These are phyloP conservation scores for Limnephilus rhombicus DNA, from an alignment of 2,888 invertebrate species.

Conservation along the genomic window DNA sequence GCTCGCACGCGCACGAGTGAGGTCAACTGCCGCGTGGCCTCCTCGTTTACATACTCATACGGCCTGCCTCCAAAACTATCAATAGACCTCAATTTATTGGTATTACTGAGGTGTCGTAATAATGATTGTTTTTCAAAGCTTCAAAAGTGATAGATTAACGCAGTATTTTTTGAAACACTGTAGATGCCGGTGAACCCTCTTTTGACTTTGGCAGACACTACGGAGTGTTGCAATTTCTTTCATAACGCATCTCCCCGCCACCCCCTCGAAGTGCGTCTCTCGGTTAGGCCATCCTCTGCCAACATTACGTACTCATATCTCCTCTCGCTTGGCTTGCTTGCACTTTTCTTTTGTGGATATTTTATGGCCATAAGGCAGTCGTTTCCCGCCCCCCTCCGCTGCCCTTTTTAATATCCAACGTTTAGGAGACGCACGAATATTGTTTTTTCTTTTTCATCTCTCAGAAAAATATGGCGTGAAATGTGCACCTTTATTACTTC, in stretches of 20 bases:
- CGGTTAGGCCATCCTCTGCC: neutral
- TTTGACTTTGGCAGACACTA: neutral
- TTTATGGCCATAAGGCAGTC: constrained; percentile 28
- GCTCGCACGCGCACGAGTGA: no score
- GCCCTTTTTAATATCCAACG: constrained; percentile 33
- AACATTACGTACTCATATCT: neutral
- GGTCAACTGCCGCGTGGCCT: no score
- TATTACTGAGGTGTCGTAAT: no score
- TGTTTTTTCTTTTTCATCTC: constrained; percentile 6
- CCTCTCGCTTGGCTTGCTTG: constrained; percentile 22
- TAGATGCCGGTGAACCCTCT: constrained; percentile 2
- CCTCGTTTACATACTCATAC: no score
- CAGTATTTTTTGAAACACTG: neutral
- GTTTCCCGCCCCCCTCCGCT: neutral
- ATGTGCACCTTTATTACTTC: neutral
- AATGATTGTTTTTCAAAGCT: no score
- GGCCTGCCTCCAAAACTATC: no score
- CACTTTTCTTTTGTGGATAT: constrained; percentile 25
- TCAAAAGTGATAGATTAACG: no score
- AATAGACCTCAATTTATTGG: no score
- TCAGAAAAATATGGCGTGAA: constrained; percentile 3
- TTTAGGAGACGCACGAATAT: constrained; percentile 26
- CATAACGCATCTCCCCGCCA: constrained; percentile 23
- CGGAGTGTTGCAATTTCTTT: constrained; percentile 43
- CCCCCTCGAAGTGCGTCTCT: constrained; percentile 18